Evolutionary conservation across 2,113 vertebrate genomes (phyloP).

Genomic region (Cromileptes altivelis): DNA sequence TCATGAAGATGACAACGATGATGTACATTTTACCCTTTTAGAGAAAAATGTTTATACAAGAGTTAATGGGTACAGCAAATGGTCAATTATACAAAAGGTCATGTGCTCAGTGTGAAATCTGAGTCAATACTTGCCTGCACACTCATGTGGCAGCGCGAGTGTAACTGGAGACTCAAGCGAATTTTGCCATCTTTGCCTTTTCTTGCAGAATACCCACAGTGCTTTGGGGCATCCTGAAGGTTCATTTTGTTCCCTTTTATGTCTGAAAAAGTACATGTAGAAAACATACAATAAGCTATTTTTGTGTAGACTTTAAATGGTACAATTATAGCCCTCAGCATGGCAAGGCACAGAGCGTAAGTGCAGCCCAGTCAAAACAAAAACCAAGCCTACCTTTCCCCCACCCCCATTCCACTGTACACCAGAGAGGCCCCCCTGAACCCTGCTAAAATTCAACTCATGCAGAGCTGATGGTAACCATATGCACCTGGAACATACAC

Average conservation of each 20-base stretch:
- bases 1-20: conserved; percentile 75
- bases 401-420: conserved; percentile 3
- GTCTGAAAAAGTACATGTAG: conserved; percentile 59
- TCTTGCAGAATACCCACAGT: conserved; percentile 83
- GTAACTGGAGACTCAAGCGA: conserved; percentile 71
- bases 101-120: conserved; percentile 51
- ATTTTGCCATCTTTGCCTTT: conserved; percentile 71
- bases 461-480: conserved; percentile 62
- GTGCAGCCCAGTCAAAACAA: conserved; percentile 24
- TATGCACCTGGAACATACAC: conserved; percentile 40
- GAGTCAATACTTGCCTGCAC: conserved; percentile 78
- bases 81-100: conserved; percentile 59
- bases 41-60: conserved; percentile 32
- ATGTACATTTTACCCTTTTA: conserved; percentile 69
- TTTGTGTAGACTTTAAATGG: background rate
- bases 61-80: conserved; percentile 54
- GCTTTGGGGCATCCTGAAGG: conserved; percentile 68
- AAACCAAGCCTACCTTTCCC: background rate
- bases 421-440: conserved; percentile 22
- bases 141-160: conserved; percentile 79
- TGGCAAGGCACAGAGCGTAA: background rate
- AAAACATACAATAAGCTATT: conserved; percentile 16
- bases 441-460: conserved; percentile 36
- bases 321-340: conserved; percentile 27
- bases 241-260: conserved; percentile 58